Evolutionary conservation across 1,140 invertebrate genomes (phyloP), one percentile per base, ranked within the genome.

Genomic region (Halictus rubicundus): DNA sequence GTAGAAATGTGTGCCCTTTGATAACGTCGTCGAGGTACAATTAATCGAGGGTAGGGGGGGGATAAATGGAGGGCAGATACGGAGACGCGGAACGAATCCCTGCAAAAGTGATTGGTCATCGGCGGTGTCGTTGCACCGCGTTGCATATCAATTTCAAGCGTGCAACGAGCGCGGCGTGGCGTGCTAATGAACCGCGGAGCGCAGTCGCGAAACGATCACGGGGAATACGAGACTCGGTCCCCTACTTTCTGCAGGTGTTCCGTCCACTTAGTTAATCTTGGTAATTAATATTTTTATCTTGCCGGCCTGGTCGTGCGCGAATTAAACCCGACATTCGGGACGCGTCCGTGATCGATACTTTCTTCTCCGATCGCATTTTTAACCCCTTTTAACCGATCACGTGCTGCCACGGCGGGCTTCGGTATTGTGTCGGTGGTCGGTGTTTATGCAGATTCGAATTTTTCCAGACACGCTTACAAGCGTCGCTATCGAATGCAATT

Each of bases 131-230:
- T 71, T 78, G 57, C 68, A 64, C 68, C 68, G 46, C 64, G 59
- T 32, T 42, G 68, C 76, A 46, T 71, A 46, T 46, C 42, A 64
- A 71, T 78, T 78, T 71, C 59, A 78, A 78, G 68, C 59, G 14
- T 52, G 59, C 57, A 70, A n/a, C 66, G 66, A 54, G 46, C 16
- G 63, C 37, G 37, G 9, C 63, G 59, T 57, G n/a, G 32, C 57
- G 75, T 71, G 68, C 68, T 78, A 78, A 78, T 78, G 76, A 78
- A 78, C 76, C 46, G 68, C 76, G 46, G 76, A 63, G 32, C 59
- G n/a, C 32, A 21, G 46, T 64, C 60, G 60, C 46, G 46, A 27
- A 32, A 32, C 68, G 19, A 52, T 21, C 60, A 19, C 42, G 23
- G 19, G 46, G 57, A 54, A 71, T 70, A 70, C 68, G 42, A 77